These are phyloP conservation scores for Oreochromis tanganicae DNA, from an alignment of 2,113 vertebrate species.

Conservation along the genomic window DNA sequence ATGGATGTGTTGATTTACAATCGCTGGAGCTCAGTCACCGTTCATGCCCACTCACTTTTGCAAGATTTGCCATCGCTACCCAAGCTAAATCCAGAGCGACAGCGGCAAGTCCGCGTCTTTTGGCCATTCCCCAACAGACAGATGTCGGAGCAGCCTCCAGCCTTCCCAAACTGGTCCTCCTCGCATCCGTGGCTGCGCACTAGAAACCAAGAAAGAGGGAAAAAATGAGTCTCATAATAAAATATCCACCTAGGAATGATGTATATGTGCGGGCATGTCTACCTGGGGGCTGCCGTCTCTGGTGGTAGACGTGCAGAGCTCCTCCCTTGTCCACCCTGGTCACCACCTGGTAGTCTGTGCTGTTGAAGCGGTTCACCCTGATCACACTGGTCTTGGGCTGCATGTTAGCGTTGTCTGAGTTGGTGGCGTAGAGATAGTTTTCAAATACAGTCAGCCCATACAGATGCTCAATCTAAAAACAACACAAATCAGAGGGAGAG, in stretches of 20 bases:
- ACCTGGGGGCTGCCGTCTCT: slow-evolving; percentile 93
- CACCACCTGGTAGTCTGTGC: slow-evolving; percentile 94
- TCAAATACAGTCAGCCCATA: slow-evolving; percentile 93
- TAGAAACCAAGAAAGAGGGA: slow-evolving; percentile 20
- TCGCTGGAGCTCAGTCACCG: neutral
- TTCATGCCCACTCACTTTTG: slow-evolving; percentile 80
- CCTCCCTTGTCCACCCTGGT: slow-evolving; percentile 95
- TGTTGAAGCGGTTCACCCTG: slow-evolving; percentile 95
- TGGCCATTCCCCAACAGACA: slow-evolving; percentile 94
- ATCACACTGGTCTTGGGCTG: slow-evolving; percentile 98
- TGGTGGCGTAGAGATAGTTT: slow-evolving; percentile 97
- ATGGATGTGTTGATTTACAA: neutral
- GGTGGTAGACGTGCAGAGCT: slow-evolving; percentile 94
- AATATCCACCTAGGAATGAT: neutral
- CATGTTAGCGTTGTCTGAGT: slow-evolving; percentile 91
- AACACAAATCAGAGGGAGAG: neutral
- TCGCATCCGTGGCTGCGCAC: slow-evolving; percentile 95
- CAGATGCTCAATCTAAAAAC: slow-evolving; percentile 83
- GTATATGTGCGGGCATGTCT: neutral
- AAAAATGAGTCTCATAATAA: neutral
- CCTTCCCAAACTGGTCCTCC: slow-evolving; percentile 85
- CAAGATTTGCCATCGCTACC: slow-evolving; percentile 95
- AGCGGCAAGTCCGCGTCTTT: slow-evolving; percentile 92
- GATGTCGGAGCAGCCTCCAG: slow-evolving; percentile 94
- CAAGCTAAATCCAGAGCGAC: slow-evolving; percentile 92